phyloP scores from a whole-genome alignment of 2,888 invertebrate species.

The Nomada lathburiana region DNA sequence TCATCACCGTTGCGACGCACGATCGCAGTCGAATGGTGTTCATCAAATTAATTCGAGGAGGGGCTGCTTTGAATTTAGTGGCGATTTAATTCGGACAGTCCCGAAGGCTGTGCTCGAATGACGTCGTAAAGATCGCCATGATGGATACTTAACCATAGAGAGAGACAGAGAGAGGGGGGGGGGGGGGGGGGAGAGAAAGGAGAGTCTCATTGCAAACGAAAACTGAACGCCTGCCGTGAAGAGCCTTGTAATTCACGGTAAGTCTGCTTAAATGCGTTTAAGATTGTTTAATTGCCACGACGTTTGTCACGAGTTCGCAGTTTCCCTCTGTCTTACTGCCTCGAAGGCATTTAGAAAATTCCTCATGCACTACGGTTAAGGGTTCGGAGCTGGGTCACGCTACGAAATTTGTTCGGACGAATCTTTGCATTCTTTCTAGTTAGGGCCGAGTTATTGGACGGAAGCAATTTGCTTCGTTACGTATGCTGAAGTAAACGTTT shows the following conservation, averaged over 20 bases:
- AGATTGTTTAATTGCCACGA: conserved; percentile 33
- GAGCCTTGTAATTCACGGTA: not conserved
- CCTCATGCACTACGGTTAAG: conserved; percentile 13
- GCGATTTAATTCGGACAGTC: conserved; percentile 9
- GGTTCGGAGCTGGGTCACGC: not conserved
- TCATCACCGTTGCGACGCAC: not conserved
- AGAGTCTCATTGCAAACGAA: conserved; percentile 10
- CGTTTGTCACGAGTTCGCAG: conserved; percentile 24
- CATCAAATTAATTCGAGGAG: conserved; percentile 16
- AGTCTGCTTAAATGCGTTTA: not conserved
- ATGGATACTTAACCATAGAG: not conserved
- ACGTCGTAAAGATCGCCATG: conserved; percentile 9
- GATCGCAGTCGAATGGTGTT: not conserved
- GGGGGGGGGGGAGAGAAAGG: not conserved
- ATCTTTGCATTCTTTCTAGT: conserved; percentile 39
- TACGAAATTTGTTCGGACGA: conserved; percentile 21
- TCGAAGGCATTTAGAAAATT: conserved; percentile 18
- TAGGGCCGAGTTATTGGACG: conserved; percentile 37
- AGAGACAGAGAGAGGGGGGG: not conserved
- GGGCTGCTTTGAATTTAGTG: not conserved
- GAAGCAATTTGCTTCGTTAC: conserved; percentile 35
- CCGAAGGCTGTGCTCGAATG: not conserved
- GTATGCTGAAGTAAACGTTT: conserved; percentile 18
- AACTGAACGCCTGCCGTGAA: not conserved
- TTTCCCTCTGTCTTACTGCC: not conserved